Conservation (phyloP, 2,797 vertebrate species). For the Neosilurus mollespiculum region DNA sequence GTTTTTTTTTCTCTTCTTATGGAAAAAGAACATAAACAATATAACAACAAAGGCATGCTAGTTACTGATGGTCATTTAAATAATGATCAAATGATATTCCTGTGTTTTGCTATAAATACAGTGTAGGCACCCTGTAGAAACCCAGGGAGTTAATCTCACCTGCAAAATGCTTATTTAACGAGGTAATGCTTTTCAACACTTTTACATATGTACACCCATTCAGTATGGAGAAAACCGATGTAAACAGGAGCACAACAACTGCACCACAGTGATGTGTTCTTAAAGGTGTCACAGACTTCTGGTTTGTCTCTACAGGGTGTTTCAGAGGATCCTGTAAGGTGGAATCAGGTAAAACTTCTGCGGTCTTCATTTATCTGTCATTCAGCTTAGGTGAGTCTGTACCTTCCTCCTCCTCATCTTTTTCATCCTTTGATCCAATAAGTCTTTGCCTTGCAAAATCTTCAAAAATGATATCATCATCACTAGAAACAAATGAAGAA, state of each 20-base stretch:
- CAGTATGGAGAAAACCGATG: slow-evolving; percentile 65
- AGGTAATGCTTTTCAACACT: slow-evolving; percentile 56
- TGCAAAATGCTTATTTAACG: slow-evolving; percentile 45
- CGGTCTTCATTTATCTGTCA: slow-evolving; percentile 79
- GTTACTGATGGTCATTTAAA: slow-evolving; percentile 50
- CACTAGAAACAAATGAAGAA: slow-evolving; percentile 67
- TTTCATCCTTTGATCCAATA: slow-evolving; percentile 86
- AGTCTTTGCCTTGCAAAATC: slow-evolving; percentile 94
- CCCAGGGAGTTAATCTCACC: slow-evolving; percentile 51
- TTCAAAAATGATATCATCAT: slow-evolving; percentile 95
- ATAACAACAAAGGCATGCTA: slow-evolving; percentile 61
- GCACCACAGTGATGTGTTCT: slow-evolving; percentile 67
- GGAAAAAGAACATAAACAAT: slow-evolving; percentile 58
- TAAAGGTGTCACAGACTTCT: slow-evolving; percentile 67
- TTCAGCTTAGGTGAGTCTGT: slow-evolving; percentile 82
- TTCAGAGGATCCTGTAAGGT: slow-evolving; percentile 63
- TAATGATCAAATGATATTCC: slow-evolving; percentile 45
- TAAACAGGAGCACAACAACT: slow-evolving; percentile 66
- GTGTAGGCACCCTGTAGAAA: slow-evolving; percentile 32
- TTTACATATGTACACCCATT: slow-evolving; percentile 52
- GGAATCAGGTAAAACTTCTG: slow-evolving; percentile 40
- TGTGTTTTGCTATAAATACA: slow-evolving; percentile 40
- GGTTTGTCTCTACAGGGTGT: slow-evolving; percentile 62
- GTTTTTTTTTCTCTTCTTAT: slow-evolving; percentile 56
- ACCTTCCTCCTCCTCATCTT: slow-evolving; percentile 87